Evolutionary conservation across 2,797 vertebrate species (phyloP).

Genomic region (Parauchenoglanis ngamensis): DNA sequence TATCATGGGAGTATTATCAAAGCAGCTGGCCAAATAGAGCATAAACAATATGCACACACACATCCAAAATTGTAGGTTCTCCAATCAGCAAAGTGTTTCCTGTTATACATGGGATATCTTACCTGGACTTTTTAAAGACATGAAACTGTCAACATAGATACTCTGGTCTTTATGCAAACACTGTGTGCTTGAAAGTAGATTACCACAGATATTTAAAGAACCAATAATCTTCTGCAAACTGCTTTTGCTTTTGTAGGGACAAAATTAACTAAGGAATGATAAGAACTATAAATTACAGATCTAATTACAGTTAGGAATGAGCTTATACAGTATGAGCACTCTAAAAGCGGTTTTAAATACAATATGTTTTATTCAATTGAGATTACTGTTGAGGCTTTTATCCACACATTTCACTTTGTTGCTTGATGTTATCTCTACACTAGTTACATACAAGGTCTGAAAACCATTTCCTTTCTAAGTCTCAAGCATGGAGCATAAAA

Average conservation of each 20-base stretch:
- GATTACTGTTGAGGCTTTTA: background rate
- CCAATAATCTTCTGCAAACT: background rate
- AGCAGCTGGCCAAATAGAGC: conserved; percentile 11
- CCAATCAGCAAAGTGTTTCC: background rate
- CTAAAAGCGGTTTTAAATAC: background rate
- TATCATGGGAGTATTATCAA: conserved; percentile 34
- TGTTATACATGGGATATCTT: conserved; percentile 51
- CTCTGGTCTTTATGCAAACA: background rate
- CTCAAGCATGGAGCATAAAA: background rate
- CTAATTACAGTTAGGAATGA: background rate
- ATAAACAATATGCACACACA: conserved; percentile 22
- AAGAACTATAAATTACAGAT: background rate
- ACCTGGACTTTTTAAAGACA: background rate
- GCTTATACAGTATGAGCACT: background rate
- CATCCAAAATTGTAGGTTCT: background rate
- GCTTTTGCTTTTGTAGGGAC: too few relatives aligned
- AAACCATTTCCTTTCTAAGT: background rate
- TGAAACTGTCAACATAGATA: background rate
- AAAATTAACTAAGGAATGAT: background rate
- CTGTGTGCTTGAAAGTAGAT: background rate
- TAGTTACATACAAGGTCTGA: background rate
- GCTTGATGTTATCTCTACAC: background rate
- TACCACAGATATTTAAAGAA: background rate
- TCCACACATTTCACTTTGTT: background rate
- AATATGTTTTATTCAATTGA: background rate